Percentiles rank a stretch among this genome's conserved stretches.
These are phyloP conservation scores for Epiblema foenella DNA, from an alignment of 2,888 invertebrate genomes.

Conservation along the genomic window DNA sequence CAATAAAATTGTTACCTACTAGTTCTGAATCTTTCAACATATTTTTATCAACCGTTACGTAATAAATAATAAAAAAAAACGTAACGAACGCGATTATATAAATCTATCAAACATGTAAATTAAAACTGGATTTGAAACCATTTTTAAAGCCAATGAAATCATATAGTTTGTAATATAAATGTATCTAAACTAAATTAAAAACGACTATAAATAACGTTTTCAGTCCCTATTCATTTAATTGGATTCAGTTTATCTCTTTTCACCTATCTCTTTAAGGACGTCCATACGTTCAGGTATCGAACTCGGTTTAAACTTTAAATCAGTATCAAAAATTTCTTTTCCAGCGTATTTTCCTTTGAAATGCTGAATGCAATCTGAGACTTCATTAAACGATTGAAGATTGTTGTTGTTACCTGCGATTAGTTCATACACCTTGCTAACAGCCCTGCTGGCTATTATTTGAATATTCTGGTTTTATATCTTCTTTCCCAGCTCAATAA, in stretches of 20 bases:
- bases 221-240: background rate
- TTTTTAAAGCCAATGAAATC: too few relatives aligned
- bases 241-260: background rate
- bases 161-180: background rate
- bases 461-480: too few relatives aligned
- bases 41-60: background rate
- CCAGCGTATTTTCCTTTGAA: too few relatives aligned
- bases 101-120: slow-evolving; percentile 13
- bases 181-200: background rate
- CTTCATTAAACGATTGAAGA: too few relatives aligned
- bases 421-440: too few relatives aligned
- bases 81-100: slow-evolving; percentile 8
- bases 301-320: background rate
- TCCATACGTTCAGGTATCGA: too few relatives aligned
- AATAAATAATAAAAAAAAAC: slow-evolving; percentile 6
- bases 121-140: slow-evolving; percentile 10
- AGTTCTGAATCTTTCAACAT: background rate
- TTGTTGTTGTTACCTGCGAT: too few relatives aligned
- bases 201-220: background rate
- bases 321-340: background rate
- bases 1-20: too few relatives aligned
- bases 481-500: too few relatives aligned
- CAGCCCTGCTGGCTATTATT: too few relatives aligned
- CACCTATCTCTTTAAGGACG: too few relatives aligned
- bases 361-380: too few relatives aligned